Evolutionary conservation across 2,113 vertebrate species (phyloP).

Genomic region (Oreochromis tanganicae): DNA sequence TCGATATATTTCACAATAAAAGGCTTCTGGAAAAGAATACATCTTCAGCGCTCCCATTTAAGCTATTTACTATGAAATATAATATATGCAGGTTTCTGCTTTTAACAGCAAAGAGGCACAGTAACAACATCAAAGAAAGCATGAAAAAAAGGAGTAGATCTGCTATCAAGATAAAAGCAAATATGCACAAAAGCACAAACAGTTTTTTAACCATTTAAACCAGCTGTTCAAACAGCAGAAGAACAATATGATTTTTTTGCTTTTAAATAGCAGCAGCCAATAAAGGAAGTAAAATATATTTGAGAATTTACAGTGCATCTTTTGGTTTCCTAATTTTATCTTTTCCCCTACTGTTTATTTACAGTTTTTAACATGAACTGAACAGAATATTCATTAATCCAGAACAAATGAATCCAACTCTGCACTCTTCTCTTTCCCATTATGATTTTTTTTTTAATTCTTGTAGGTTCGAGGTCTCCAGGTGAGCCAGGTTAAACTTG

Average conservation of each 20-base stretch:
- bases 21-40: background rate
- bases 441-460: conserved; percentile 20
- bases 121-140: background rate
- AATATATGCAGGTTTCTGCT: background rate
- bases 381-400: background rate
- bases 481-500: conserved; percentile 63
- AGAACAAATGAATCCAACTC: background rate
- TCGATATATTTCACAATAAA: background rate
- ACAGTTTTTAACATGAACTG: background rate
- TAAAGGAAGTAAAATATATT: background rate
- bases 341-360: conserved; percentile 5
- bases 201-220: background rate
- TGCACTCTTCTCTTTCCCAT: conserved; percentile 34
- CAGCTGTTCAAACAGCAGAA: background rate
- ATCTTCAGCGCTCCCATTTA: background rate
- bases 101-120: background rate
- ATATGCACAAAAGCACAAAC: background rate
- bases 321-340: background rate
- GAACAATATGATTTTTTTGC: background rate
- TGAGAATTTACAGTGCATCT: conserved; percentile 11
- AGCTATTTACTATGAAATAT: background rate
- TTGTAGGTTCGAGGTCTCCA: conserved; percentile 66
- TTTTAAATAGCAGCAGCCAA: background rate
- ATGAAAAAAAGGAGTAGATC: background rate
- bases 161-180: background rate